A percentile compares a stretch with the other conserved stretches of the same genome.
Conservation (phyloP, 2,797 vertebrate species). For the Mycteria americana region DNA sequence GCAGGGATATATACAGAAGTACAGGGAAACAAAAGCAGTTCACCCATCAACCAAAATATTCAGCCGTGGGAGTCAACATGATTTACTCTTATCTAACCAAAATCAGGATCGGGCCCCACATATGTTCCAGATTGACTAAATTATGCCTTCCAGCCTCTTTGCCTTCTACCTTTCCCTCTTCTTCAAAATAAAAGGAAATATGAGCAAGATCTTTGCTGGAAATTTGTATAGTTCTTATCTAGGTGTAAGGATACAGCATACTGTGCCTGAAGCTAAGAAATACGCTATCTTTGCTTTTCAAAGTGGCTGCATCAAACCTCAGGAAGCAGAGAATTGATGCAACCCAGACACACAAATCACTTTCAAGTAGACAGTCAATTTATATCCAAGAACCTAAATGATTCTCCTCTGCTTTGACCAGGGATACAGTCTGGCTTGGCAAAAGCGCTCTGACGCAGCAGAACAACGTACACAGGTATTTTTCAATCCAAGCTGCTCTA, state of each 20-base stretch:
- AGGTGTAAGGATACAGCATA: rapidly evolving
- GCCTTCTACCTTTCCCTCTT: neutral
- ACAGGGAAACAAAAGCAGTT: neutral
- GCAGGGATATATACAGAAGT: neutral
- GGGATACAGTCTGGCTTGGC: neutral
- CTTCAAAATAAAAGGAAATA: neutral
- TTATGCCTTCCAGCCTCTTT: neutral
- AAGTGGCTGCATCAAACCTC: neutral
- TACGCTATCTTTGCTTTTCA: neutral
- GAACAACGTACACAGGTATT: rapidly evolving
- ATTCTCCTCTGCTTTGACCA: neutral
- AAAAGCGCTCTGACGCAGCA: neutral
- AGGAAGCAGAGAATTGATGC: neutral
- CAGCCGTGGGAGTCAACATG: rapidly evolving
- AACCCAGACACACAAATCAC: slow-evolving; percentile 37
- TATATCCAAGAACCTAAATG: neutral
- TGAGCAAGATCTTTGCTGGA: rapidly evolving
- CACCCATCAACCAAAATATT: neutral
- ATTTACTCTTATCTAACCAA: neutral
- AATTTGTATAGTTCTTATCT: neutral
- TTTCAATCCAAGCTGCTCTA: neutral
- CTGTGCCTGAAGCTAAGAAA: neutral
- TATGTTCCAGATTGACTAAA: neutral
- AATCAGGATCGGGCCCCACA: rapidly evolving
- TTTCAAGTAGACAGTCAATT: neutral